Evolutionary conservation across 1,140 invertebrate genomes (phyloP), one percentile per base, ranked within the genome.

Genomic region (Whitmania pigra): DNA sequence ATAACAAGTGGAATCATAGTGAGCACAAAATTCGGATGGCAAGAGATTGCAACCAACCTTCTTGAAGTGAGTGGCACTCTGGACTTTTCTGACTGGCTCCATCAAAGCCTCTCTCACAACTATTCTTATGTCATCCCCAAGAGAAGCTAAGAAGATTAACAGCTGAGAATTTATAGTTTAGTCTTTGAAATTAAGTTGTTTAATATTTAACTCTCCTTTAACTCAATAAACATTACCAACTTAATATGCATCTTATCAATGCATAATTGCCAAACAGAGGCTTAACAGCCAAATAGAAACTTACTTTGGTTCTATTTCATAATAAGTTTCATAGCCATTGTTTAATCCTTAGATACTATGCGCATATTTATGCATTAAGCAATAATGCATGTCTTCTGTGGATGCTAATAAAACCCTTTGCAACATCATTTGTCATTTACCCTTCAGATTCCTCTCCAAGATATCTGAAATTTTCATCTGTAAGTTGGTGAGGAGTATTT

Each of bases 11-110:
- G 9, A 53, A 0, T 22, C 69, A 31, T 11, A 29, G 20, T 13
- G 13, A 49, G 43, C 5, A 49, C 43, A 49, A 36, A 36, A 49
- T 49, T 13, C 43, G 13, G 43, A 49, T 17, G 15, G 0, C 43
- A 20, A 63, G n/a, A 11, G 36, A 25, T 55, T 71, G 53, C 43
- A 27, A 77, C 77, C 74, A 76, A 86, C 85, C 75, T 75, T 87
- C 81, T 91, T 90, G 80, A 97, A 97, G 82, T 97, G 94, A 53
- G 97, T 99, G 1, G 97, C 96, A 3, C 89, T 93, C 82, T 99
- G 97, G 0, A 99, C 94, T 86, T 97, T 96, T 73, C 96, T 86
- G 0, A 99, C 94, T 6, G 97, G 97, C 78, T 98, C 93, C 95
- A 99, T 99, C 0, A 99, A 83, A 9, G 97, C 93, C 85, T 99